phyloP scores from a whole-genome alignment of 2,888 invertebrate species.

The Ichneumon xanthorius region DNA sequence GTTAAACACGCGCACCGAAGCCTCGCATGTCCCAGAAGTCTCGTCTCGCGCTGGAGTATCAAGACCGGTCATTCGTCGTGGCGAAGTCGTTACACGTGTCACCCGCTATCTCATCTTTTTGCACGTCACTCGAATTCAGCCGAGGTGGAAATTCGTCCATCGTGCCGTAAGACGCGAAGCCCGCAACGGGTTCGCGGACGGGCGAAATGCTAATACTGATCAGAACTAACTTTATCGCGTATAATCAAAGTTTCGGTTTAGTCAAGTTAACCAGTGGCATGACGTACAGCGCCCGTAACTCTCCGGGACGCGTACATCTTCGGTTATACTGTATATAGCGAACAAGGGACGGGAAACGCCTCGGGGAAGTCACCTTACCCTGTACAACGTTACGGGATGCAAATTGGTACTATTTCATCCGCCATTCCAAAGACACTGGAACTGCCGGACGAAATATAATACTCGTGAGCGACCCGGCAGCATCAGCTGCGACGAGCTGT shows the following conservation, averaged over 20 bases:
- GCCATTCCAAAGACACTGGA: constrained; percentile 57
- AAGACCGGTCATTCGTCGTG: constrained; percentile 13
- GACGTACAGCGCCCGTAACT: constrained; percentile 72
- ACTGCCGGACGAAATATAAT: constrained; percentile 61
- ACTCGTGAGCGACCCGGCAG: constrained; percentile 50
- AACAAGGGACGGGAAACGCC: constrained; percentile 40
- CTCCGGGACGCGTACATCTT: constrained; percentile 61
- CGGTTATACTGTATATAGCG: constrained; percentile 29
- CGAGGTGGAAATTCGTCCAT: background rate
- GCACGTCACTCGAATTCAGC: background rate
- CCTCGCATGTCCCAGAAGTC: background rate
- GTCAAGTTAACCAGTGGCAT: constrained; percentile 71
- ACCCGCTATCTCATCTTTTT: no score
- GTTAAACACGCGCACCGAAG: constrained; percentile 67
- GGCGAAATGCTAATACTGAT: constrained; percentile 74
- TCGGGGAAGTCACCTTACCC: constrained; percentile 15
- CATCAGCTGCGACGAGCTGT: constrained; percentile 51
- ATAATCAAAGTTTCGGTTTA: constrained; percentile 77
- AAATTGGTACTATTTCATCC: constrained; percentile 67
- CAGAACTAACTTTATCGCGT: constrained; percentile 75
- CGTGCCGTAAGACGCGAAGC: background rate
- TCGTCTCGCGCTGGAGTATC: constrained; percentile 4
- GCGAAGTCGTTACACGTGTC: no score
- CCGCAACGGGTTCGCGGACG: constrained; percentile 26
- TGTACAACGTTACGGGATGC: constrained; percentile 40